phyloP scores from a whole-genome alignment of 2,113 vertebrate species.

The Dunckerocampus dactyliophorus region DNA sequence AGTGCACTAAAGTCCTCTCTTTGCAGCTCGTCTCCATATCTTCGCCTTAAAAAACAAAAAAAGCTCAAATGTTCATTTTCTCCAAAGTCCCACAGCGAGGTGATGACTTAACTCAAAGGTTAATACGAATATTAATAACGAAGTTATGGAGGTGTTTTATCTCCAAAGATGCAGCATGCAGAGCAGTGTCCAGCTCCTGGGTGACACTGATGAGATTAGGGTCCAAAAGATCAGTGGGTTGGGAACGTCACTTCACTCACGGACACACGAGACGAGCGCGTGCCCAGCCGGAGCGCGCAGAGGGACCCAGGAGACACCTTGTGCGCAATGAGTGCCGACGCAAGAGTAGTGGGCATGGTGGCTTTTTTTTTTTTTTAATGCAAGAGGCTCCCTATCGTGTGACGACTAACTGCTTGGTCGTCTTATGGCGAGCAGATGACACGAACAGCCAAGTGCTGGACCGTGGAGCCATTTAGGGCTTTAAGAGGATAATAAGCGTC shows the following conservation, averaged over 20 bases:
- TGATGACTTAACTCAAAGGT: not conserved
- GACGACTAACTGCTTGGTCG: slow-evolving; percentile 4
- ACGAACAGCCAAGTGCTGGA: slow-evolving; percentile 39
- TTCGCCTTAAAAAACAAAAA: slow-evolving; percentile 1
- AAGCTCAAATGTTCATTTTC: slow-evolving; percentile 55
- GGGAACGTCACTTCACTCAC: slow-evolving; percentile 25
- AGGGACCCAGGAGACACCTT: not conserved
- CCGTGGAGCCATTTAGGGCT: slow-evolving; percentile 63
- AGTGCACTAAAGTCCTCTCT: slow-evolving; percentile 52
- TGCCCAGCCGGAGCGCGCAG: not conserved
- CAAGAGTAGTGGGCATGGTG: slow-evolving; percentile 8
- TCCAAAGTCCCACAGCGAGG: not conserved
- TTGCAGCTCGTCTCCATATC: slow-evolving; percentile 72
- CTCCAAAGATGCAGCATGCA: slow-evolving; percentile 23
- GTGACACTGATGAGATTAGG: slow-evolving; percentile 71
- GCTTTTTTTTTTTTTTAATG: slow-evolving; percentile 20
- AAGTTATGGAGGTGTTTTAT: not conserved
- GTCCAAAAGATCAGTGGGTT: slow-evolving; percentile 65
- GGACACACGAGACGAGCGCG: slow-evolving; percentile 9
- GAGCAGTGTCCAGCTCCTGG: slow-evolving; percentile 34
- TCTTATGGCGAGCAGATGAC: slow-evolving; percentile 37
- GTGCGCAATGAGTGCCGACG: slow-evolving; percentile 22
- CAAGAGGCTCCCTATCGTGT: slow-evolving; percentile 21
- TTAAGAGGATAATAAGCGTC: slow-evolving; percentile 79
- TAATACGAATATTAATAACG: not conserved